Base-by-base conservation (phyloP, 2,113 vertebrate species). In the Sarotherodon lohbergeri region DNA sequence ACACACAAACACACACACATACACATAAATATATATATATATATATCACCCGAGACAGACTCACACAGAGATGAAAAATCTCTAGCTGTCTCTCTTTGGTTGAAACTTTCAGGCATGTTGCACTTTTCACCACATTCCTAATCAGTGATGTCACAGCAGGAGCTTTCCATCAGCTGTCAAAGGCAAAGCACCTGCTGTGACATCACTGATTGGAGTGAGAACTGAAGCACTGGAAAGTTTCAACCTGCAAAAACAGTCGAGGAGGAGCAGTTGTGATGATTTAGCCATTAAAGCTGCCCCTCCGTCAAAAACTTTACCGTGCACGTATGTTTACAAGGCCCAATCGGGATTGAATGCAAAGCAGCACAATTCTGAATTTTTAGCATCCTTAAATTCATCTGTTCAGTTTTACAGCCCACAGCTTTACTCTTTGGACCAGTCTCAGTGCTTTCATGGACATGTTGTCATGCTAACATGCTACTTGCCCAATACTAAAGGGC, bases 121-220 rank as follows among this genome's bases (percentile, higher is more conserved):
- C 63, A 80, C 81, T 86, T 83, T 82, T 71, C 59, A 80, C 85
- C 73, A 85, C 84, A 36, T 48, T 56, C 88, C 87, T 85, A 95
- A 93, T 95, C 93, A 94, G 89, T 36, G 84, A 85, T 34, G 89
- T 85, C 89, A 71, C 91, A 89, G 89, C 81, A 22, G 89, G 83
- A 11, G 86, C 48, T 80, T 54, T 84, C 61, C 88, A 41, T 91
- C 88, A 91, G 82, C 89, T 87, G 86, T 92, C 91, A 90, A 73
- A 81, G 41, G 76, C 57, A 83, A 84, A 85, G 57, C 81, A 59
- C 91, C 93, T 52, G 88, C 93, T 91, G 92, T 41, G 94, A 79
- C 90, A 66, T 79, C 86, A 48, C 82, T 92, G 94, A 95, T 93
- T 93, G 87, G 88, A 82, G 80, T 3, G 50, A 89, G 36, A 63